Base-by-base conservation (phyloP, 2,113 vertebrate species). In the Chascanopsetta lugubris region DNA sequence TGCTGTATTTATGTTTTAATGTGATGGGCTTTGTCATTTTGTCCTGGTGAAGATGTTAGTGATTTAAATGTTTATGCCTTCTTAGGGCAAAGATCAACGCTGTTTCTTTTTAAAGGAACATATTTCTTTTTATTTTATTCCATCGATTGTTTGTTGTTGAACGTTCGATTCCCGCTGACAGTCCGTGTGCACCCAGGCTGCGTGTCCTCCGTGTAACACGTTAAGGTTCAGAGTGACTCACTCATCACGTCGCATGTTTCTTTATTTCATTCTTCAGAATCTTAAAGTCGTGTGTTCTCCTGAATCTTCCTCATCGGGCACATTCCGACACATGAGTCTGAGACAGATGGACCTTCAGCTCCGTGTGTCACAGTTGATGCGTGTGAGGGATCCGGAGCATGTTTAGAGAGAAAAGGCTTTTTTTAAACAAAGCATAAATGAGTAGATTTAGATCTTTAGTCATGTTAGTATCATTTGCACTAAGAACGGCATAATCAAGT, bases 401-500 rank as follows among this genome's bases (percentile, higher is more conserved):
- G 62, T 65, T 26, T 56, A 34, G 56, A 36, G 75, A 40, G 48
- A 59, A 45, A 59, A 58, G 13, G 12, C 34, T 48, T 32, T 60
- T 43, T 61, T 46, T 11, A 50, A 32, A 43, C 22, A 22, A 54
- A 50, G 60, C 36, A 9, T 56, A 58, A n/a, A 26, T 60, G 36
- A 34, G 48, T 55, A 24, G 75, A 73, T 72, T 55, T 78, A 73
- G 82, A 70, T 77, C 69, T 87, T 76, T 84, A 43, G 70, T 77
- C 50, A 12, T 80, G 71, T 72, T 79, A 62, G 69, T 82, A 65
- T 85, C 38, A 70, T 80, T 91, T 93, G 90, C 89, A 91, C 89
- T 92, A 92, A 90, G 86, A 90, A 89, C 82, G 83, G 88, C 86
- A 89, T 88, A 88, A 87, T 90, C 87, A 77, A 81, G 77, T 88